Conservation (phyloP, 2,797 vertebrate species). For the Diplodus sargus region DNA sequence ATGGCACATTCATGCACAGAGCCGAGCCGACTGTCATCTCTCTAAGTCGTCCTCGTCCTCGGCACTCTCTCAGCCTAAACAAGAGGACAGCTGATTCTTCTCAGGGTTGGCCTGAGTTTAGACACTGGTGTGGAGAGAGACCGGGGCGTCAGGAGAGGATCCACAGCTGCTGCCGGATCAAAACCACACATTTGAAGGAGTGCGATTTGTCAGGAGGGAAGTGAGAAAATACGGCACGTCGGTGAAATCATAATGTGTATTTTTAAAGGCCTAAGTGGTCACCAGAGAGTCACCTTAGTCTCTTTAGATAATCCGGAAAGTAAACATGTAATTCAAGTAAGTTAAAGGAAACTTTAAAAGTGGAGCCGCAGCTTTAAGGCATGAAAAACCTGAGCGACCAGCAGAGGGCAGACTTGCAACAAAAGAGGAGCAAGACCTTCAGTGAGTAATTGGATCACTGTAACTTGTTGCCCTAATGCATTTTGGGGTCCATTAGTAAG, state of each 20-base stretch:
- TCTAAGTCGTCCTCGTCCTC: constrained; percentile 49
- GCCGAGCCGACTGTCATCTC: constrained; percentile 8
- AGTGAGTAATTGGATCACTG: constrained; percentile 36
- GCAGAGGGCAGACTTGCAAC: constrained; percentile 79
- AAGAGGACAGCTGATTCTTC: constrained; percentile 64
- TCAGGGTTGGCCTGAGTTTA: constrained; percentile 62
- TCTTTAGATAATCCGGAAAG: neutral
- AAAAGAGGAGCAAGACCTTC: constrained; percentile 36
- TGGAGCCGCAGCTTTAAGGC: neutral
- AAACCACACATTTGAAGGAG: neutral
- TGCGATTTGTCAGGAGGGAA: neutral
- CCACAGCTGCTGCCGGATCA: constrained; percentile 58
- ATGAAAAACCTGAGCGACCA: constrained; percentile 43
- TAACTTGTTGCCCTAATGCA: constrained; percentile 43
- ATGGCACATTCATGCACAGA: constrained; percentile 4
- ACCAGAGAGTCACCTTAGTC: neutral
- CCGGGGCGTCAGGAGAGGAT: constrained; percentile 54
- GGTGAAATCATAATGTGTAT: neutral
- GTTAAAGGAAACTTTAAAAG: neutral
- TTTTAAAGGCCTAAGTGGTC: neutral
- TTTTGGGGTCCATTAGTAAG: constrained; percentile 46
- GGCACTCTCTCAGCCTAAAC: constrained; percentile 57
- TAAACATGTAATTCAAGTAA: neutral
- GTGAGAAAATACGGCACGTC: neutral
- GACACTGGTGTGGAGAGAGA: constrained; percentile 43